Base-by-base conservation (phyloP, 1,140 invertebrate species). In the Littorina saxatilis region DNA sequence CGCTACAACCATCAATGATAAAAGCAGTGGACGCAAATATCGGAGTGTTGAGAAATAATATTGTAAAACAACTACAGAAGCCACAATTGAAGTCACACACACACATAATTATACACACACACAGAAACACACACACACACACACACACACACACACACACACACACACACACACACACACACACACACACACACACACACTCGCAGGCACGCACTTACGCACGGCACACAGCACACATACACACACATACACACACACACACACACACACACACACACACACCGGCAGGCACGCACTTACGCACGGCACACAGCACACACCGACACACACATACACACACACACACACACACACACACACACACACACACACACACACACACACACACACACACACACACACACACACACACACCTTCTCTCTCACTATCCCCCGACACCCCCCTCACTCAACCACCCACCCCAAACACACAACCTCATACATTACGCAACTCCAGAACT, bases 141-240 rank as follows among this genome's bases (percentile, higher is more conserved):
- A 27, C 68, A 72, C 68, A 47, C 73, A 75, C 40, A 55, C 73
- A 50, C 73, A 75, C 43, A 35, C 73, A 75, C 27, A 75, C 73
- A 55, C n/a, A 75, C 43, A 75, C 73, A 52, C 40, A 40, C 37
- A 72, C 40, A 27, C 68, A 20, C 68, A 23, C 40, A 29, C 68
- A 72, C 68, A 27, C 68, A 47, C 37, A 40, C 68, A 72, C n/a
- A 20, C 68, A 40, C 68, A n/a, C n/a, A 40, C 40, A 40, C 68
- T 15, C 68, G 37, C 37, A 40, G 35, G 29, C 68, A 63, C 61
- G 27, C 27, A 32, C 61, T 13, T 29, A 32, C 61, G 27, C 61
- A 58, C 52, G 52, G 4, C 4, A 17, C 20, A 17, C 5, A 17
- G 20, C 20, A 68, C 63, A 43, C 70, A 73, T n/a, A 47, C 70